Conservation (phyloP, 2,888 invertebrate species). For the Catocala sponsa region DNA sequence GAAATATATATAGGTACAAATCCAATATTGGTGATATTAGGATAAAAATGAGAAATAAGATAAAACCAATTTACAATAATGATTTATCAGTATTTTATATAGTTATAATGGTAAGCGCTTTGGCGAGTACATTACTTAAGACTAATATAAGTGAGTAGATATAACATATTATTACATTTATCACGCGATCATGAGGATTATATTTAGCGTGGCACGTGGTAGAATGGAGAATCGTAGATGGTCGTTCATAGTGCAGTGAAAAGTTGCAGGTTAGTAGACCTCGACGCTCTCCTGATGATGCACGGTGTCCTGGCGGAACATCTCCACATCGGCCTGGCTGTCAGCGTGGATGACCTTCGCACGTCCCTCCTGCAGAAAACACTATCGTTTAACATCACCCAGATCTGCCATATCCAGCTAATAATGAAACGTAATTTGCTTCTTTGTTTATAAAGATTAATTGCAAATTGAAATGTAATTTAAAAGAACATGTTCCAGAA, state of each 20-base stretch:
- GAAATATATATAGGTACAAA: too few species aligned
- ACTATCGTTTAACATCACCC: not conserved
- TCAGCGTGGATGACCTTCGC: slow-evolving; percentile 90
- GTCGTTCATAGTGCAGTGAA: too few species aligned
- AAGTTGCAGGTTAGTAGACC: slow-evolving; percentile 68
- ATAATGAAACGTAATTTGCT: too few species aligned
- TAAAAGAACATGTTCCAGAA: too few species aligned
- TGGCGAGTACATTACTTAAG: slow-evolving; percentile 5
- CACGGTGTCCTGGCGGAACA: slow-evolving; percentile 91
- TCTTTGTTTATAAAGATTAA: too few species aligned
- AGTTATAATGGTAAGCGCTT: slow-evolving; percentile 25
- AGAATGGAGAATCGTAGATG: not conserved
- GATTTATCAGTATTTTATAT: slow-evolving; percentile 1
- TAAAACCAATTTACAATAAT: not conserved
- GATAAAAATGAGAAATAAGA: not conserved
- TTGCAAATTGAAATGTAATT: not conserved
- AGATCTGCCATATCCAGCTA: too few species aligned
- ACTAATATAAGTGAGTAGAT: not conserved
- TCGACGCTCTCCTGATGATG: slow-evolving; percentile 86
- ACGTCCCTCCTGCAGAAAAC: slow-evolving; percentile 73
- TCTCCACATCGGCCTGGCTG: slow-evolving; percentile 92
- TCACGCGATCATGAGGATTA: not conserved
- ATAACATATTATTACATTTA: not conserved
- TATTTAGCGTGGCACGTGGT: not conserved
- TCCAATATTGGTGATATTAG: too few species aligned